Evolutionary conservation across 2,113 vertebrate genomes (phyloP).

Genomic region (Plecotus auritus): DNA sequence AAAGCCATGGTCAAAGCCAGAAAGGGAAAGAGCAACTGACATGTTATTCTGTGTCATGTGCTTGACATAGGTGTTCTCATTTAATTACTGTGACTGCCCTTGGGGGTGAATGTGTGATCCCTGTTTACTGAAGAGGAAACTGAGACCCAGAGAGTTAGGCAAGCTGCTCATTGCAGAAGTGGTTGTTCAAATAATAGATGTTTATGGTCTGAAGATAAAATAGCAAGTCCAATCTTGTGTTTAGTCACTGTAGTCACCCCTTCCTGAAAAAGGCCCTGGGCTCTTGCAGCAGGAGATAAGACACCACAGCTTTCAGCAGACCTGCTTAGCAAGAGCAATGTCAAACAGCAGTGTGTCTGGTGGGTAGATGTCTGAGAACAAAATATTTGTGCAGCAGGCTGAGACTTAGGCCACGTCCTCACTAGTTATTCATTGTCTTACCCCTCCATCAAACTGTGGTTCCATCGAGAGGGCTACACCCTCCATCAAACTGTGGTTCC

Average conservation of each 20-base stretch:
- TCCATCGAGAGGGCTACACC: not conserved
- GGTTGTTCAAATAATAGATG: not conserved
- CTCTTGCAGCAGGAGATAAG: not conserved
- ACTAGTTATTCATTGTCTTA: not conserved
- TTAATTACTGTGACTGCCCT: not conserved
- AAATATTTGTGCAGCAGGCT: not conserved
- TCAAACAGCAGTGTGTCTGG: rapidly evolving
- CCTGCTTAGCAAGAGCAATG: rapidly evolving
- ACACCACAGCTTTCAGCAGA: not conserved
- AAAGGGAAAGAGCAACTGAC: not conserved
- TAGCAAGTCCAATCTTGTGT: not conserved
- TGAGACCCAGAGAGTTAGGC: not conserved
- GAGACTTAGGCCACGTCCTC: not conserved
- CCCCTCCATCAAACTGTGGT: not conserved
- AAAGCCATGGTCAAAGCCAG: not conserved
- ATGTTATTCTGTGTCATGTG: not conserved
- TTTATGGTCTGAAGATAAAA: not conserved
- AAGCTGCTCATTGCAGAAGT: not conserved
- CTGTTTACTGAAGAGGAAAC: not conserved
- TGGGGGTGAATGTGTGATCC: not conserved
- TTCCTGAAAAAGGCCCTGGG: not conserved
- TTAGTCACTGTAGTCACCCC: rapidly evolving
- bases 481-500: not conserved
- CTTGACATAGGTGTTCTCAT: not conserved
- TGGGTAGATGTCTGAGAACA: not conserved